Evolutionary conservation across 2,888 invertebrate genomes (phyloP), one percentile per base, ranked within the genome.

Genomic region (Athalia circularis): DNA sequence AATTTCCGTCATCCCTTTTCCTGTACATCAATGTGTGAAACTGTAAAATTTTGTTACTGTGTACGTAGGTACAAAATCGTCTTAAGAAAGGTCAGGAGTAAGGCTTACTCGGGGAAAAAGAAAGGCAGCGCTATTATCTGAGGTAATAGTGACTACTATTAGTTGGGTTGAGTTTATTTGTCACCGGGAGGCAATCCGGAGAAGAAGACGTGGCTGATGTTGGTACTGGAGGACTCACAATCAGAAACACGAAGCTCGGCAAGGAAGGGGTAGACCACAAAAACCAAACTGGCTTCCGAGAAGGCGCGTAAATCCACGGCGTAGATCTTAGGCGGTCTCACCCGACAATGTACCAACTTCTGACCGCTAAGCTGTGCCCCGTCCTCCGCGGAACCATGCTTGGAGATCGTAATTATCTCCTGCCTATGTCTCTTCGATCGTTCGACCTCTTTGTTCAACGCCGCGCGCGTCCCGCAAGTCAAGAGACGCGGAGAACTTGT

Each of bases 281-380:
- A 87, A 87, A 86, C 84, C 76, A 84, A 84, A 80, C 76, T 80
- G 82, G 82, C 82, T 87, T 87, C 86, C 82, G 82, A 82, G 87
- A 87, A 88, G 86, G 82, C 83, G 86, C 86, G 86, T 87, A 87
- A 87, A 87, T 83, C 85, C 82, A 81, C 81, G 78, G 82, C 81
- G 83, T 85, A 85, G 87, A 87, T 86, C 87, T 86, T 86, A 86
- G 84, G 85, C 85, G 81, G 83, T 83, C 84, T 83, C 84, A 81
- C 83, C 85, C 84, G 83, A 83, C 83, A 82, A 83, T 83, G 83
- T 83, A 80, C 81, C 79, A 70, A 65, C 77, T 76, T 77, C 78
- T 80, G 80, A 80, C 81, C 80, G 79, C 80, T 78, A 80, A 54
- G 57, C 13, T 59, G 47, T 45, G 13, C 72, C 68, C 54, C 64